Evolutionary conservation across 1,140 invertebrate species (phyloP).

Genomic region (Leptestheria dahalacensis): DNA sequence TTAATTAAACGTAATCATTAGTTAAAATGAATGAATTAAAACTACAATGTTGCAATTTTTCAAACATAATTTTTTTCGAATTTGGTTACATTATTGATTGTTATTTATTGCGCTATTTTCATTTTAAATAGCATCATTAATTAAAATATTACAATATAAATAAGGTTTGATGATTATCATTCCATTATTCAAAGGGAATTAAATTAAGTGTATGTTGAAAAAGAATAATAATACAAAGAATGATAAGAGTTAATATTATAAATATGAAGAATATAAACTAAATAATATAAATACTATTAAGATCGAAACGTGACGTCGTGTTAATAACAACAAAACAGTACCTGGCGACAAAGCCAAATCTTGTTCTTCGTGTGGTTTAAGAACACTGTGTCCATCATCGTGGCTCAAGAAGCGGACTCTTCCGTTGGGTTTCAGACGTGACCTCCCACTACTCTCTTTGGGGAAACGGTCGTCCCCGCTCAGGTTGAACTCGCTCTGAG

Average conservation of each 20-base stretch:
- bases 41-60: not conserved
- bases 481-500: conserved; percentile 13
- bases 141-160: too few relatives aligned
- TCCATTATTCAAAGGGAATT: too few relatives aligned
- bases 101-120: not conserved
- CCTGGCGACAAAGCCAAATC: not conserved
- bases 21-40: too few relatives aligned
- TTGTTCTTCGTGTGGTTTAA: not conserved
- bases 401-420: conserved; percentile 12
- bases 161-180: too few relatives aligned
- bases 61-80: not conserved
- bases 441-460: not conserved
- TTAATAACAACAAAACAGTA: not conserved
- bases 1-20: too few relatives aligned
- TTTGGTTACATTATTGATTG: not conserved
- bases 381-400: not conserved
- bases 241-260: too few relatives aligned
- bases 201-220: too few relatives aligned
- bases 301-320: too few relatives aligned
- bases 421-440: not conserved
- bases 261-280: too few relatives aligned
- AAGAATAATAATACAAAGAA: too few relatives aligned
- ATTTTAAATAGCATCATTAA: not conserved
- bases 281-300: too few relatives aligned
- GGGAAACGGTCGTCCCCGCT: conserved; percentile 3